phyloP scores from a whole-genome alignment of 2,888 invertebrate genomes.

The Isoperla grammatica region DNA sequence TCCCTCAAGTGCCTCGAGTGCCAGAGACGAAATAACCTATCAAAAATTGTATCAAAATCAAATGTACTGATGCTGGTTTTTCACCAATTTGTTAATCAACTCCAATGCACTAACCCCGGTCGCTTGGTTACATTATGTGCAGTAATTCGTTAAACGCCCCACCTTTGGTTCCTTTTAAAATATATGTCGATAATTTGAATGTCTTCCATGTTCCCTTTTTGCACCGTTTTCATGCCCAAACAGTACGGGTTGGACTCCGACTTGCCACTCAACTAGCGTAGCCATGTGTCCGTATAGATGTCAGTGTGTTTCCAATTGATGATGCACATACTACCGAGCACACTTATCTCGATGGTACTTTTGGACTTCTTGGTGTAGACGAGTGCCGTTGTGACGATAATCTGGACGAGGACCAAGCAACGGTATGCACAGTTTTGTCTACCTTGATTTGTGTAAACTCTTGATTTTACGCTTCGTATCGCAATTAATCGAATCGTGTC shows the following conservation, averaged over 20 bases:
- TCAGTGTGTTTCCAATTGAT: slow-evolving; percentile 30
- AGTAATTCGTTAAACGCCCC: slow-evolving; percentile 30
- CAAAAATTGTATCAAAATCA: slow-evolving; percentile 18
- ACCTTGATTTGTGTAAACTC: slow-evolving; percentile 30
- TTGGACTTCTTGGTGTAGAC: slow-evolving; percentile 12
- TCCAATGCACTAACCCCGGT: slow-evolving; percentile 25
- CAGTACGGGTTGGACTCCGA: slow-evolving; percentile 31
- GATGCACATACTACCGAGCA: slow-evolving; percentile 30
- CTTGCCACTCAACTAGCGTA: slow-evolving; percentile 31
- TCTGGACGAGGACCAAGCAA: slow-evolving; percentile 32
- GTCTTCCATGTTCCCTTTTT: slow-evolving; percentile 34
- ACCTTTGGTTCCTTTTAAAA: slow-evolving; percentile 27
- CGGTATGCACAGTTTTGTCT: slow-evolving; percentile 19
- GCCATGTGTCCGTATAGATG: slow-evolving; percentile 32
- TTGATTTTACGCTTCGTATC: slow-evolving; percentile 30
- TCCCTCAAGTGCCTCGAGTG: slow-evolving; percentile 38
- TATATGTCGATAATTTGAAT: slow-evolving; percentile 33
- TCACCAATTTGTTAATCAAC: slow-evolving; percentile 30
- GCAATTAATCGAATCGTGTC: slow-evolving; percentile 30
- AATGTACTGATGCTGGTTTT: slow-evolving; percentile 23
- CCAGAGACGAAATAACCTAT: slow-evolving; percentile 20
- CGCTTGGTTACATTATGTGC: slow-evolving; percentile 30
- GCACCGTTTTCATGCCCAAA: slow-evolving; percentile 28
- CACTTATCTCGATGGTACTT: slow-evolving; percentile 28
- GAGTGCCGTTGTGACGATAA: slow-evolving; percentile 24